Base-by-base conservation (phyloP, 2,888 invertebrate species). In the Iphiclides podalirius region DNA sequence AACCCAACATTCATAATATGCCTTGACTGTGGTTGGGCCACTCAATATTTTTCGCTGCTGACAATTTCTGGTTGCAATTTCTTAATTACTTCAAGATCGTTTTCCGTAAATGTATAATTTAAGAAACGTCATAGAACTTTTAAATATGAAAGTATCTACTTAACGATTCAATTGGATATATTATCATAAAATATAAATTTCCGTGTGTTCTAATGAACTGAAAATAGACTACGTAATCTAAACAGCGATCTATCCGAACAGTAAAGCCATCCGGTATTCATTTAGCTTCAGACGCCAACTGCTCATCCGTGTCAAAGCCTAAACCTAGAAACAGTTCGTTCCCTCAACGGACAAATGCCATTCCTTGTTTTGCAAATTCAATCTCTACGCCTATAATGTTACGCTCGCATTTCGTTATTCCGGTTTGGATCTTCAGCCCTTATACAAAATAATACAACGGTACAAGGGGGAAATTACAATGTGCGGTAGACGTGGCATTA, bases 311-410 rank as follows among this genome's bases (percentile, higher is more conserved):
- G 42, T 42, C 48, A 48, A 37, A 20, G 35, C 37, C 33, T 33
- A 31, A 17, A 38, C 33, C 36, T 31, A 14, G 31, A 37, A 48
- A 41, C 47, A 12, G 48, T 48, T 33, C 12, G 36, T 37, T 48
- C 20, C 37, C 31, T 28, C 41, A 17, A 41, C 41, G 28, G 31
- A 47, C 36, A 11, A 41, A 15, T 7, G 2, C 17, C 16, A 9
- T 14, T 28, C 12, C 0, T 8, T 17, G 23, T 23, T 20, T 4
- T 28, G 28, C 42, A 23, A 48, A 14, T 37, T 37, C 37, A 37
- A 37, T 37, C 48, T 42, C 37, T 42, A 48, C 12, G n/a, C 4
- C 4, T 31, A 37, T 14, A 2, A 9, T 20, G 2, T 13, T 42
- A 48, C 14, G 33, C 8, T 7, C 16, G 13, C 4, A 28, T 35